Conservation (phyloP, 1,140 invertebrate genomes). For the Gryon sp. region DNA sequence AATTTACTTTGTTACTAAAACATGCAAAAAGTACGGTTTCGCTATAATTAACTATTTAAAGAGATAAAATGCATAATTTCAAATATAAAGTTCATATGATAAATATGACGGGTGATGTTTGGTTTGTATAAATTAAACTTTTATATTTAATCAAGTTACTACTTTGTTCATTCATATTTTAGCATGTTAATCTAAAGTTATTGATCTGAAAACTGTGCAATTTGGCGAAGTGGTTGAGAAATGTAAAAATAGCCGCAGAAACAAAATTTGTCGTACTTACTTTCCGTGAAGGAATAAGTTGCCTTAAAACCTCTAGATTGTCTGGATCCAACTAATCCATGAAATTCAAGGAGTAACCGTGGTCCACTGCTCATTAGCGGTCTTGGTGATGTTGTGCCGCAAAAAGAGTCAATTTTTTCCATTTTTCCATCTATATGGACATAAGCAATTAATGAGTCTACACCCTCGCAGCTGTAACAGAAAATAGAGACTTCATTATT, state of each 20-base stretch:
- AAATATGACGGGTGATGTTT: no score
- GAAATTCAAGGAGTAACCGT: slow-evolving; percentile 89
- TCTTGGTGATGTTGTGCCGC: slow-evolving; percentile 87
- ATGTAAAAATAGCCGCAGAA: neutral
- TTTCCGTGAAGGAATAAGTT: slow-evolving; percentile 92
- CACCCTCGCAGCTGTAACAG: slow-evolving; percentile 86
- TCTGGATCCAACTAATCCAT: slow-evolving; percentile 85
- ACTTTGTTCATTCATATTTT: no score
- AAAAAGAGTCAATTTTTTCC: slow-evolving; percentile 91
- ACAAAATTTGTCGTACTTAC: slow-evolving; percentile 81
- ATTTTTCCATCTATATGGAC: slow-evolving; percentile 88
- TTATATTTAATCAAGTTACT: no score
- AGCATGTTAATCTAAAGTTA: no score
- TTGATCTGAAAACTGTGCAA: no score
- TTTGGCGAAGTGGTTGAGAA: neutral
- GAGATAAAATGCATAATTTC: no score
- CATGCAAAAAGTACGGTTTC: no score
- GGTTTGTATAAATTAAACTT: no score
- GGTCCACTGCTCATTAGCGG: slow-evolving; percentile 95
- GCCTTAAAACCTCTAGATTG: slow-evolving; percentile 91
- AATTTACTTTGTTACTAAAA: no score
- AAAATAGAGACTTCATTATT: slow-evolving; percentile 10
- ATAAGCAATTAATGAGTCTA: slow-evolving; percentile 88
- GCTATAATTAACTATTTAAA: no score
- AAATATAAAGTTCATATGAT: no score